A percentile compares a stretch with the other conserved stretches of the same genome.
These are phyloP conservation scores for Drosophila pseudotalamancana DNA, from an alignment of 2,888 invertebrate species.

Conservation along the genomic window DNA sequence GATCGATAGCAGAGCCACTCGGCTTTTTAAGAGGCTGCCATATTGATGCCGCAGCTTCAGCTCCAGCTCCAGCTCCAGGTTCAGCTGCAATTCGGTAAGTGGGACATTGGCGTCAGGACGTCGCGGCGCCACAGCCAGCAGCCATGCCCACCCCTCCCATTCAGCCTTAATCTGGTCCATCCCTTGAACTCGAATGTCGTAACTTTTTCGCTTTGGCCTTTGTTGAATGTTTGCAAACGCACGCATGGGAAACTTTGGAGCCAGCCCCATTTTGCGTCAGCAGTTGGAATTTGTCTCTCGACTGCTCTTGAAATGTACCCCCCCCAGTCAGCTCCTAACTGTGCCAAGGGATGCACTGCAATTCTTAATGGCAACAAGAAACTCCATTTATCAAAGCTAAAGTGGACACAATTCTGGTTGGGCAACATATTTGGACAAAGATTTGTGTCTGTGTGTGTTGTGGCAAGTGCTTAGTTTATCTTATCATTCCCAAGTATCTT, in stretches of 20 bases:
- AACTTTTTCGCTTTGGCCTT: constrained; percentile 59
- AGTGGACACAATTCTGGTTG: background rate
- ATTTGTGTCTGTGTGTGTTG: too few relatives aligned
- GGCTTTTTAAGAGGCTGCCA: constrained; percentile 52
- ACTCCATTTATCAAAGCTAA: background rate
- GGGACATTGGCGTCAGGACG: constrained; percentile 67
- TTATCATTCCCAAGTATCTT: constrained; percentile 16
- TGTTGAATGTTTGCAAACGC: constrained; percentile 12
- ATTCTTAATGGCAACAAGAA: constrained; percentile 36
- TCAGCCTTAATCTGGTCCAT: background rate
- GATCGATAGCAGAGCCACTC: constrained; percentile 30
- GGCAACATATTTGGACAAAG: background rate
- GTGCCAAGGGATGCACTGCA: constrained; percentile 36
- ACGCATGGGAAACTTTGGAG: constrained; percentile 57
- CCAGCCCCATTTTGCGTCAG: constrained; percentile 32
- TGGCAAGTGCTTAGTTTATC: constrained; percentile 10
- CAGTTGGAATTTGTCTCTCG: constrained; percentile 28
- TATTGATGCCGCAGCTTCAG: constrained; percentile 47
- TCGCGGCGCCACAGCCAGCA: constrained; percentile 64
- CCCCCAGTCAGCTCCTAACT: constrained; percentile 18
- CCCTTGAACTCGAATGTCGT: constrained; percentile 30
- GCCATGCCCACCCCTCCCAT: constrained; percentile 3
- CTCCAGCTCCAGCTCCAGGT: constrained; percentile 5
- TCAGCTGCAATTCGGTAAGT: constrained; percentile 45
- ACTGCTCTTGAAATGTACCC: constrained; percentile 27